phyloP scores from a whole-genome alignment of 2,113 vertebrate species.

The Chaetodon trifascialis region DNA sequence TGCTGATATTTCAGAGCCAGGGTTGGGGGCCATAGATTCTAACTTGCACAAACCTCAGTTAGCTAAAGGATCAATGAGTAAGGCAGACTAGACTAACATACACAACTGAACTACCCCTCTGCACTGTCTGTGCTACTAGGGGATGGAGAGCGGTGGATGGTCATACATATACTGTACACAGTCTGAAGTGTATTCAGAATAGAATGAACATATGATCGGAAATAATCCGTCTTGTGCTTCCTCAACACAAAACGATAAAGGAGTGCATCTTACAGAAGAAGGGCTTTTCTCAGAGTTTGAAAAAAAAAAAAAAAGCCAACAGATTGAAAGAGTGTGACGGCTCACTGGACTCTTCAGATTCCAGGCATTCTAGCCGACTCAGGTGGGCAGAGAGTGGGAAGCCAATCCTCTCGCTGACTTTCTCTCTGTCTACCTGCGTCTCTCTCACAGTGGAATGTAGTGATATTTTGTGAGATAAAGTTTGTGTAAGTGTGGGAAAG shows the following conservation, averaged over 20 bases:
- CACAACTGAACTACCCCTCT: too few species aligned
- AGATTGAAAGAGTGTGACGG: slow-evolving; percentile 25
- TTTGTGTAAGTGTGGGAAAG: slow-evolving; percentile 11
- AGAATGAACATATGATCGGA: background rate
- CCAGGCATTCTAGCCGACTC: slow-evolving; percentile 29
- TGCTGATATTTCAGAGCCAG: too few species aligned
- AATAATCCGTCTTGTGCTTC: background rate
- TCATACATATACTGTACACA: background rate
- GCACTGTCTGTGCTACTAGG: too few species aligned
- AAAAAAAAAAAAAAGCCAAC: background rate
- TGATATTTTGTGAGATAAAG: slow-evolving; percentile 29
- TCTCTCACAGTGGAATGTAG: slow-evolving; percentile 12
- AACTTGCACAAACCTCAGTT: too few species aligned
- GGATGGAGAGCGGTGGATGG: too few species aligned
- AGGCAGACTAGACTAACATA: too few species aligned
- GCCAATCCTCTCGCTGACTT: slow-evolving; percentile 14
- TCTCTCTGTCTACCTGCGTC: background rate
- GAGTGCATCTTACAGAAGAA: background rate
- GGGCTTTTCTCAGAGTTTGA: background rate
- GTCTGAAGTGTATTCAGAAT: background rate
- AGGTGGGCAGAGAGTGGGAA: slow-evolving; percentile 29
- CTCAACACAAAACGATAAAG: background rate
- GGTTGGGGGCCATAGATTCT: too few species aligned
- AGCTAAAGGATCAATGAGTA: too few species aligned
- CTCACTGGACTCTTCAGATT: slow-evolving; percentile 19